Conservation (phyloP, 2,113 vertebrate species). For the Actenoides hombroni region DNA sequence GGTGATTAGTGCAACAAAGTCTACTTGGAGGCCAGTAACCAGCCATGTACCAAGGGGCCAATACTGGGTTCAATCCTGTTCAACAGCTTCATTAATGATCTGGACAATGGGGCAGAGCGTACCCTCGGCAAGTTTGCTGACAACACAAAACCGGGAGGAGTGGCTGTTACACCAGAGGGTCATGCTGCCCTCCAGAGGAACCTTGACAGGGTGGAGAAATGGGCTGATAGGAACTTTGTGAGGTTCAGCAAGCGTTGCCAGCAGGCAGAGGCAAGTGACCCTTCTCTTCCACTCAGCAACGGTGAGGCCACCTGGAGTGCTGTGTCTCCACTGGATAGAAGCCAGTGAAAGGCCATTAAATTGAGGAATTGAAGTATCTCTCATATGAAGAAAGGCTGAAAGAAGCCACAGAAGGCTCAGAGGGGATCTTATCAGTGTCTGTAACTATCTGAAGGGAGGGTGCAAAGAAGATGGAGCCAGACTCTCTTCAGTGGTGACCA, state of each 20-base stretch:
- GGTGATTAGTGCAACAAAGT: background rate
- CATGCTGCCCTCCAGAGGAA: background rate
- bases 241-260: background rate
- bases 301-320: background rate
- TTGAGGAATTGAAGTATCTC: background rate
- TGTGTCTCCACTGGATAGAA: background rate
- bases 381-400: background rate
- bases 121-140: background rate
- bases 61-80: background rate
- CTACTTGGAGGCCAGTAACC: background rate
- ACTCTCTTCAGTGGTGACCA: background rate
- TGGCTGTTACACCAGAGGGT: background rate
- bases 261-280: background rate
- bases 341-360: background rate
- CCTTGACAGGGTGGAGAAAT: background rate
- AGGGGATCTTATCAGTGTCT: background rate
- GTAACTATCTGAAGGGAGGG: background rate
- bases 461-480: background rate
- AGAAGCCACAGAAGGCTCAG: background rate
- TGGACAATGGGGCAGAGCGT: background rate
- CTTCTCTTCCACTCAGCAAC: background rate
- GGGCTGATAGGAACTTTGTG: background rate
- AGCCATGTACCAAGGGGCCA: background rate
- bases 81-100: background rate
- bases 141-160: background rate